Evolutionary conservation across 2,113 vertebrate genomes (phyloP), one percentile per base, ranked within the genome.

Genomic region (Microtus oregoni): DNA sequence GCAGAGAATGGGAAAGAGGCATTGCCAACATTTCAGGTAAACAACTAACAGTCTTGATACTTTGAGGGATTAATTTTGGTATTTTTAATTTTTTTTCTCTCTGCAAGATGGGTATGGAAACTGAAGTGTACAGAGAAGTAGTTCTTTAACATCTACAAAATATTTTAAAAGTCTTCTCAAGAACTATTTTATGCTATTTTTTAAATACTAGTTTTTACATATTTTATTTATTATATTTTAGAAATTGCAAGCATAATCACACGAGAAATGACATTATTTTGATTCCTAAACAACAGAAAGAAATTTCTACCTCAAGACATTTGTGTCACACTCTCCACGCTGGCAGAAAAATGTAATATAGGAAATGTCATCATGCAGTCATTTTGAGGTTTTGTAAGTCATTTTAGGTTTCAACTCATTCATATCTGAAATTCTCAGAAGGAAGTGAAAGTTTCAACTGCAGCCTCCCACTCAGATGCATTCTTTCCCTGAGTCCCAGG

Each of bases 11-110:
- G 4, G 44, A 98, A 93, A 78, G 97, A 94, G 95, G 94, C 88
- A 96, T 58, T 63, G 65, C 97, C 91, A 95, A 98, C 98, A 97
- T 98, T 98, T 98, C 89, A 95, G 58, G 92, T 85, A 10, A 14
- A 89, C 20, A 92, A 95, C 55, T 92, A 96, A 92, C 35, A 97
- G 7, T 35, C 38, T 90, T 92, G 91, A 47, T 1, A 47, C 97
- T 92, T 30, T 95, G 85, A 22, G 78, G 4, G 35, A 75, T 91
- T 81, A 38, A 95, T 97, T 98, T 96, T 75, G 68, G 7, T 91
- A 92, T 95, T 97, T 95, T 98, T 95, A 96, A 95, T 96, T 97
- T 92, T 67, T 30, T 68, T 96, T 63, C 38, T 77, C 77, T 95
- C 67, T 90, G 91, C 79, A 89, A 82, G 41, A 68, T 30, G 65